phyloP scores from a whole-genome alignment of 1,140 invertebrate genomes.

The Pogonomyrmex barbatus region DNA sequence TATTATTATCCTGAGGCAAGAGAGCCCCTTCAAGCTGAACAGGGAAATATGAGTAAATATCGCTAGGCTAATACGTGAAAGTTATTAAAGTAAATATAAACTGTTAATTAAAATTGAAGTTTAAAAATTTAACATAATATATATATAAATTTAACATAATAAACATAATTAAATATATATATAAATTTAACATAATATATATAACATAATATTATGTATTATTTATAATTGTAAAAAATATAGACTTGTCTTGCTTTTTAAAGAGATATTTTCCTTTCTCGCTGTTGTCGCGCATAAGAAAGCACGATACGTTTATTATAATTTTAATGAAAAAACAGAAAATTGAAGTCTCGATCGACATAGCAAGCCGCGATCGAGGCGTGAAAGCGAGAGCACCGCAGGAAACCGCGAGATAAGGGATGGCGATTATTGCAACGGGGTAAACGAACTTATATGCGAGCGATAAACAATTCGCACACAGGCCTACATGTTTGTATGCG shows the following conservation, averaged over 20 bases:
- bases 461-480: conserved; percentile 35
- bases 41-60: neutral
- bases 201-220: neutral
- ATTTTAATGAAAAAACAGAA: neutral
- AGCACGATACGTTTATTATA: neutral
- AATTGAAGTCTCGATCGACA: neutral
- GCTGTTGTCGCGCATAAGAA: neutral
- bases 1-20: conserved; percentile 13
- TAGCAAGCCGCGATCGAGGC: neutral
- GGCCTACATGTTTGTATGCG: neutral
- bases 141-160: too few relatives aligned
- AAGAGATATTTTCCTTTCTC: neutral
- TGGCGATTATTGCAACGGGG: conserved; percentile 57
- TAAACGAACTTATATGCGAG: conserved; percentile 53
- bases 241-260: neutral
- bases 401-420: conserved; percentile 58
- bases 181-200: too few relatives aligned
- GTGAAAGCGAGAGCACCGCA: conserved; percentile 49
- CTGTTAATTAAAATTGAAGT: conserved; percentile 2
- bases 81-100: too few relatives aligned
- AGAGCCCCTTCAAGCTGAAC: neutral
- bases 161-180: too few relatives aligned
- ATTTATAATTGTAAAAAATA: conserved; percentile 11
- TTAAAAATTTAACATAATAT: neutral
- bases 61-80: neutral